These are phyloP conservation scores for Drosophila melanica DNA, from an alignment of 1,140 invertebrate species.

Conservation along the genomic window DNA sequence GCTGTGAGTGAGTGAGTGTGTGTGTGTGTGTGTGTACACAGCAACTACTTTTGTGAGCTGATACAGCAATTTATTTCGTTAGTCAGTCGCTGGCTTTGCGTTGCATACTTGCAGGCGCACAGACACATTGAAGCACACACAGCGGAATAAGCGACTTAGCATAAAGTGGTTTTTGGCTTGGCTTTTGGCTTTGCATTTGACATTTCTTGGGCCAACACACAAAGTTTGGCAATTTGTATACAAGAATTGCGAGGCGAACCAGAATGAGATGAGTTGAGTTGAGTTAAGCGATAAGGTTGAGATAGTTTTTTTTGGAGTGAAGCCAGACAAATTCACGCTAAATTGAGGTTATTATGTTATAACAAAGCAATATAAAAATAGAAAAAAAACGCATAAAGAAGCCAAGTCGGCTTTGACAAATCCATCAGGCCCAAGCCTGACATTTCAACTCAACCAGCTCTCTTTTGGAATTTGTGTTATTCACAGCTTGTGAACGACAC, in stretches of 20 bases:
- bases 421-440: too few relatives aligned
- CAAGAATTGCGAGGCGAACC: constrained; percentile 21
- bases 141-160: constrained; percentile 54
- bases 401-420: too few relatives aligned
- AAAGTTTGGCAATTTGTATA: constrained; percentile 51
- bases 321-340: constrained; percentile 40
- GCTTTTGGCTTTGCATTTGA: constrained; percentile 56
- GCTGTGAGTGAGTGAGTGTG: neutral
- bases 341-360: constrained; percentile 32
- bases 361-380: constrained; percentile 2
- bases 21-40: constrained; percentile 20
- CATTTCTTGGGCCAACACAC: constrained; percentile 54
- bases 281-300: constrained; percentile 19
- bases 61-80: constrained; percentile 72
- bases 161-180: constrained; percentile 56
- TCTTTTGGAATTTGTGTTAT: too few relatives aligned
- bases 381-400: neutral
- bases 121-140: constrained; percentile 11
- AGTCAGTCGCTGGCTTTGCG: constrained; percentile 42
- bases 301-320: constrained; percentile 5
- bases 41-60: constrained; percentile 58
- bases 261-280: constrained; percentile 16
- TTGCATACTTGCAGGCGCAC: constrained; percentile 37
- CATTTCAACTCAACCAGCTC: too few relatives aligned
- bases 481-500: too few relatives aligned